A percentile compares a stretch with the other conserved stretches of the same genome.
phyloP scores from a whole-genome alignment of 2,888 invertebrate genomes.

The Timema cristinae region DNA sequence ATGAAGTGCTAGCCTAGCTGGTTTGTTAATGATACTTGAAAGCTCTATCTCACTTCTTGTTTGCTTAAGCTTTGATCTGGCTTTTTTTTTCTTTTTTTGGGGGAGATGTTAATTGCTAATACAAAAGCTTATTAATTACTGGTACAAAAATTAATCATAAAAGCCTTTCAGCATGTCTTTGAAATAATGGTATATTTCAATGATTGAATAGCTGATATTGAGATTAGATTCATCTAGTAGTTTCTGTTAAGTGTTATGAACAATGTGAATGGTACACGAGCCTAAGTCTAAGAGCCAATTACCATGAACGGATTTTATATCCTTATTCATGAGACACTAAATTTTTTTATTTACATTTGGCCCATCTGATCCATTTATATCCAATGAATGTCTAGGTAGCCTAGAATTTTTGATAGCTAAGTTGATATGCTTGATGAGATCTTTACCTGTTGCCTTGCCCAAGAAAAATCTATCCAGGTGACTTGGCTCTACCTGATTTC shows the following conservation, averaged over 20 bases:
- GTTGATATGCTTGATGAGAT: neutral
- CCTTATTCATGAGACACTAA: neutral
- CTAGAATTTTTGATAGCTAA: neutral
- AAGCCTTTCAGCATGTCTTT: neutral
- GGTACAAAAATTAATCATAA: too few species aligned
- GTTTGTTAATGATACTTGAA: too few species aligned
- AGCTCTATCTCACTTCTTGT: too few species aligned
- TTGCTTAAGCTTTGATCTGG: too few species aligned
- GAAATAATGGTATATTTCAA: neutral
- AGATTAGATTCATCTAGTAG: neutral
- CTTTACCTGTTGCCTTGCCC: neutral
- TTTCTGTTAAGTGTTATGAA: neutral
- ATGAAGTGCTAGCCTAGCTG: too few species aligned
- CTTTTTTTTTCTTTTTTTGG: too few species aligned
- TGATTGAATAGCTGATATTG: neutral
- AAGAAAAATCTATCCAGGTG: neutral
- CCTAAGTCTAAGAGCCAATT: too few species aligned
- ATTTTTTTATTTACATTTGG: neutral
- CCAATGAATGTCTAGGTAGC: neutral
- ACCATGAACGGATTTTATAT: neutral
- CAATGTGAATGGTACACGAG: neutral
- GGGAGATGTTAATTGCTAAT: too few species aligned
- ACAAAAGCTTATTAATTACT: too few species aligned
- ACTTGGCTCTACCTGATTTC: constrained; percentile 2
- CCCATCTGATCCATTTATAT: neutral